Conservation (phyloP, 1,140 invertebrate species). For the Drosophila bifasciata region DNA sequence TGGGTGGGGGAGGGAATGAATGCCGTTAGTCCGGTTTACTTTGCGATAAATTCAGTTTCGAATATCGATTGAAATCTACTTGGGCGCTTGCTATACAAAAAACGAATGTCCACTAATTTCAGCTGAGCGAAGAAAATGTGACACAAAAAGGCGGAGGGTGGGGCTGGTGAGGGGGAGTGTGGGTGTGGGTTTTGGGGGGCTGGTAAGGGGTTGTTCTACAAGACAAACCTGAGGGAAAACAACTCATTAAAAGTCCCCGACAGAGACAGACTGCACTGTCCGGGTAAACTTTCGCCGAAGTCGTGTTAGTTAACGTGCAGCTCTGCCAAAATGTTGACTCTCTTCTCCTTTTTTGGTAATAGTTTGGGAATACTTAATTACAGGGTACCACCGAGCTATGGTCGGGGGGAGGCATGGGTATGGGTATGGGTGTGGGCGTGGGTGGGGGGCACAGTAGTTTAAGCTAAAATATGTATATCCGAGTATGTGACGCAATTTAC, state of each 20-base stretch:
- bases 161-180: background rate
- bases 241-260: constrained; percentile 57
- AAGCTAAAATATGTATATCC: constrained; percentile 30
- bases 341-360: constrained; percentile 32
- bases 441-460: background rate
- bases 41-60: constrained; percentile 37
- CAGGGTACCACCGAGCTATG: background rate
- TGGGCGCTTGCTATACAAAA: constrained; percentile 46
- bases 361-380: constrained; percentile 44
- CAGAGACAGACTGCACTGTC: constrained; percentile 33
- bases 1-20: constrained; percentile 4
- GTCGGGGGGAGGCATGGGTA: background rate
- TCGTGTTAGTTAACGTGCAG: constrained; percentile 45
- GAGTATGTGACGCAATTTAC: constrained; percentile 31
- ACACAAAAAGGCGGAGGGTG: constrained; percentile 21
- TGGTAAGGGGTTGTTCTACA: constrained; percentile 21
- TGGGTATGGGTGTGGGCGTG: background rate
- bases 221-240: constrained; percentile 44
- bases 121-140: constrained; percentile 38
- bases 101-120: constrained; percentile 41
- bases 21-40: constrained; percentile 21
- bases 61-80: constrained; percentile 19
- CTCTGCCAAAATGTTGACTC: constrained; percentile 46
- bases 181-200: background rate
- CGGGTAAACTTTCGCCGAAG: constrained; percentile 48